Evolutionary conservation across 2,113 vertebrate genomes (phyloP).

Genomic region (Calidris pugnax): DNA sequence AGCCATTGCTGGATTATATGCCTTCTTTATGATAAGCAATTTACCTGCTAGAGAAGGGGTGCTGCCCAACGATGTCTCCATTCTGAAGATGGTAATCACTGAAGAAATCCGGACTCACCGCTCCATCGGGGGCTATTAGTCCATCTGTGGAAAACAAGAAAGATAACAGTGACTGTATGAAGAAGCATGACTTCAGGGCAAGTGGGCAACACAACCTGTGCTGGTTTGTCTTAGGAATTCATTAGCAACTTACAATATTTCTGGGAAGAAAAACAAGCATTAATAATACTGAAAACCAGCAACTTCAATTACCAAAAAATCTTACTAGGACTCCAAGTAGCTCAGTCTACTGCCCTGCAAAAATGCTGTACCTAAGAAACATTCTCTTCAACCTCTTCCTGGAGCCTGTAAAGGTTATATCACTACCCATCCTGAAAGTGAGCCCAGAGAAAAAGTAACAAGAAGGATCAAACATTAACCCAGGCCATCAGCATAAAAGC

Average conservation of each 20-base stretch:
- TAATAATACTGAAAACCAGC: background rate
- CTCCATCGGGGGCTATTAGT: conserved; percentile 85
- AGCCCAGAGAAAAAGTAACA: background rate
- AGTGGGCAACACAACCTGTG: background rate
- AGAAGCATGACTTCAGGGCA: background rate
- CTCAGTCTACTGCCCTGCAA: background rate
- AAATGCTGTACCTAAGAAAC: background rate
- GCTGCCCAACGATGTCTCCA: conserved; percentile 83
- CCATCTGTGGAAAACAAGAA: conserved; percentile 80
- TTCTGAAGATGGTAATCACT: conserved; percentile 86
- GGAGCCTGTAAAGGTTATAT: background rate
- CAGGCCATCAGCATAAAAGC: background rate
- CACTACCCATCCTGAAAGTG: background rate
- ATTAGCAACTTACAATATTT: background rate
- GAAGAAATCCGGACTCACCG: conserved; percentile 89
- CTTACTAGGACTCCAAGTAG: background rate
- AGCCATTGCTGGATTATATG: background rate
- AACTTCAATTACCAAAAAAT: background rate
- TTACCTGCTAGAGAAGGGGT: conserved; percentile 83
- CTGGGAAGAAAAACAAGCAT: background rate
- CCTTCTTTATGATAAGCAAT: background rate
- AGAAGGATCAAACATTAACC: background rate
- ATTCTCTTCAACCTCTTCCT: background rate
- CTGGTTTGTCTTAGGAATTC: background rate
- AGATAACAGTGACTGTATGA: background rate